phyloP scores from a whole-genome alignment of 2,113 vertebrate species.

The Ursus arctos region DNA sequence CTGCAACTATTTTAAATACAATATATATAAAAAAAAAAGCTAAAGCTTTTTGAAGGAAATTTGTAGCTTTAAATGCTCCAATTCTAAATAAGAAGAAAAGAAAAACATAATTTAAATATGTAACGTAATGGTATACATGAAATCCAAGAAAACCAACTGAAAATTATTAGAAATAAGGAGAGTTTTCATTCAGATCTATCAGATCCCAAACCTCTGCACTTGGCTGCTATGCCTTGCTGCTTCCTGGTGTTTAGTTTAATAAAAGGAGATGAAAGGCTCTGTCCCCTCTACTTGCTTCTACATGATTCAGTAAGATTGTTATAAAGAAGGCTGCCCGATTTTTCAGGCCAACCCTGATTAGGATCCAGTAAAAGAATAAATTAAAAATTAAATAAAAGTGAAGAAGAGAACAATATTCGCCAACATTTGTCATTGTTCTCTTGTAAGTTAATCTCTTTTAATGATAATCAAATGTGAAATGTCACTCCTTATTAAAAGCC shows the following conservation, averaged over 20 bases:
- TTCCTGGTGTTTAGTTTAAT: neutral
- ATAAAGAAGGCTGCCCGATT: neutral
- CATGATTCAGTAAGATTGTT: neutral
- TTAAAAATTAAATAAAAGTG: neutral
- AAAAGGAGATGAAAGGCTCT: neutral
- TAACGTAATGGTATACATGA: neutral
- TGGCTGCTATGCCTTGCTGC: neutral
- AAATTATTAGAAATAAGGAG: neutral
- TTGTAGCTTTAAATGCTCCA: neutral
- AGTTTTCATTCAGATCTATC: neutral
- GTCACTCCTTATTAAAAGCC: conserved; percentile 23
- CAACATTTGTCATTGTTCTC: neutral
- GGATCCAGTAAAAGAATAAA: conserved; percentile 4
- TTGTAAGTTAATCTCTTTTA: conserved; percentile 11
- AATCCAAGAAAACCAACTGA: neutral
- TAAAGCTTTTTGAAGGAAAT: conserved; percentile 23
- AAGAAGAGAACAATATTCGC: neutral
- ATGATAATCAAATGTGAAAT: conserved; percentile 41
- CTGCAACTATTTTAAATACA: conserved; percentile 13
- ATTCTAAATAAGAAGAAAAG: conserved; percentile 28
- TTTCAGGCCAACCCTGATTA: conserved; percentile 48
- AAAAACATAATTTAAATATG: conserved; percentile 38
- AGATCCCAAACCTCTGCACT: neutral
- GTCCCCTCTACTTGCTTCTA: neutral
- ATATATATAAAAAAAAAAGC: neutral